Evolutionary conservation across 2,113 vertebrate species (phyloP), one percentile per base, ranked within the genome.

Genomic region (Colistium nudipinnis): DNA sequence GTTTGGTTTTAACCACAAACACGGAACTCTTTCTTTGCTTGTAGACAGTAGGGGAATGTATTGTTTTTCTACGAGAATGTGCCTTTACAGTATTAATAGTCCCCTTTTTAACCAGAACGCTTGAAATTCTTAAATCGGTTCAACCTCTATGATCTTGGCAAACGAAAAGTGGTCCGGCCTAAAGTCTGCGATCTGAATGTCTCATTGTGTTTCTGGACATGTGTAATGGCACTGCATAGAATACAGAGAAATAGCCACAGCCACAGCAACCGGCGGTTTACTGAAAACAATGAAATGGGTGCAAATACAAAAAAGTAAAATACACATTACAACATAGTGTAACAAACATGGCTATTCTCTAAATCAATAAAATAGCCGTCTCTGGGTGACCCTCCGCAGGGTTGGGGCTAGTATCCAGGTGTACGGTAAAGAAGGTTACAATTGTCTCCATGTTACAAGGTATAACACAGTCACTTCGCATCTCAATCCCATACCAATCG

Each of bases 211-310:
- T 22, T 55, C 25, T 33, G 4, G n/a, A n/a, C 22, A 11, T n/a
- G 10, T 41, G 13, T 44, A 31, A 31, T 53, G 38, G 25, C 20
- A 65, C 36, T 2, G 16, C 44, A 81, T 43, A 67, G 38, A 83
- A 53, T 35, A 22, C 31, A 82, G n/a, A 66, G 14, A 62, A 33
- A 81, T 22, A 65, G 30, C 44, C 33, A 30, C 31, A 72, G 33
- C 17, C 66, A 70, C 33, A 82, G 59, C 36, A 66, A 62, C 48
- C 56, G 62, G 70, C 53, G 61, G 81, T 74, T 82, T 65, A 81
- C 69, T 79, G 81, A 48, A 66, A 68, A 54, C 2, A 56, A 78
- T 16, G 43, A 38, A 74, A 80, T 12, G 19, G 48, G 25, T 60
- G 35, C 35, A 78, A 81, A 80, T 51, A 61, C 53, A 76, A 65